Evolutionary conservation across 2,888 invertebrate species (phyloP), one percentile per base, ranked within the genome.

Genomic region (Copidosoma aretas): DNA sequence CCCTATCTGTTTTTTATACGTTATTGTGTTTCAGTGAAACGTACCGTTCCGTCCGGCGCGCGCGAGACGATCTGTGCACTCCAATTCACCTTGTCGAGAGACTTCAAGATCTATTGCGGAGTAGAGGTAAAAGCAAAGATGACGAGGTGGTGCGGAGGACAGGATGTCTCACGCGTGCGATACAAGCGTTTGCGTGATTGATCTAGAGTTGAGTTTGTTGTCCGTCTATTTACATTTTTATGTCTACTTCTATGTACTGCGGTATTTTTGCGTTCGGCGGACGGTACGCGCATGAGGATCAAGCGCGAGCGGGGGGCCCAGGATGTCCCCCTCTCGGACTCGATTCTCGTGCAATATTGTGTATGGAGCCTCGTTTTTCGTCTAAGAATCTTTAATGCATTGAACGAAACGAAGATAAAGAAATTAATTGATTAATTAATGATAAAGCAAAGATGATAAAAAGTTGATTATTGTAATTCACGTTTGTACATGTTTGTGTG

Each of bases 401-500:
- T 12, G 43, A 46, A 46, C 4, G 56, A 51, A 64, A 57, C 54
- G 58, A 62, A 57, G 67, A 14, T 59, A 32, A 69, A 57, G 65
- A 64, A 59, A 51, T 71, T 21, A 53, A 53, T 64, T 61, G 63
- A 59, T 69, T 76, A 75, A 61, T 74, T 73, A 32, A 32, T 32
- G 32, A 32, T 32, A 32, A 32, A 32, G 32, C 32, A 32, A 32
- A 32, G 32, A 32, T 32, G 32, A 32, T 32, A 32, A 46, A 46
- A 46, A 46, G 76, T 76, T 71, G 74, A 74, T 76, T 76, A 77
- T 77, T 77, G 72, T 77, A 77, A 22, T 78, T 78, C 75, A 76
- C 77, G 75, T 79, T 78, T 77, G 76, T 76, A 76, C 74, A 76
- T 76, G 75, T 79, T 79, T 79, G 77, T 79, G 78, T 76, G 79